These are phyloP conservation scores for Bujurquina vittata DNA, from an alignment of 2,113 vertebrate genomes.

Conservation along the genomic window DNA sequence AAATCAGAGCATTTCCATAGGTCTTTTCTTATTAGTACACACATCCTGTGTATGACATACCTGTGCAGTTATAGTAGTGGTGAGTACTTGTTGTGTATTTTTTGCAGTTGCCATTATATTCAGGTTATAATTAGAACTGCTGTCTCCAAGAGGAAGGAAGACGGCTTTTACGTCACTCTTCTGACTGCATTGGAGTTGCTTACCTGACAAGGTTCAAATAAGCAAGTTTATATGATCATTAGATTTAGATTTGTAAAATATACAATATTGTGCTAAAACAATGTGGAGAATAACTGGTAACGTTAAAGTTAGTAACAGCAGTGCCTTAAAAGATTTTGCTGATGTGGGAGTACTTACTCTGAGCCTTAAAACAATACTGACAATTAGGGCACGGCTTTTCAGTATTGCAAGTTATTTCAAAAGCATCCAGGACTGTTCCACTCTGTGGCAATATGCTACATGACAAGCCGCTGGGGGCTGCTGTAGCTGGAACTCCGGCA, in stretches of 20 bases:
- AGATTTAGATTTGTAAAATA: not conserved
- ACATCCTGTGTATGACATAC: conserved; percentile 49
- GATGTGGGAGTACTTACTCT: conserved; percentile 47
- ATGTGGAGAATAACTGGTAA: not conserved
- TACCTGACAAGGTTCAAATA: conserved; percentile 67
- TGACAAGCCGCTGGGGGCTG: not conserved
- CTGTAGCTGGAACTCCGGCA: conserved; percentile 1
- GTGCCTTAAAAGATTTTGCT: not conserved
- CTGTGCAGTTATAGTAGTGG: conserved; percentile 49
- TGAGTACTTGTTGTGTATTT: conserved; percentile 48
- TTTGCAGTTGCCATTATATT: conserved; percentile 77
- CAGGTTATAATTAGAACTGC: conserved; percentile 70
- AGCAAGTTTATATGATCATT: not conserved
- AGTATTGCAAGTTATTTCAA: conserved; percentile 80
- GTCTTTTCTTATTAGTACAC: not conserved
- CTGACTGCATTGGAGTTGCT: conserved; percentile 81
- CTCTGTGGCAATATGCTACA: conserved; percentile 77
- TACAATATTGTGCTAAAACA: not conserved
- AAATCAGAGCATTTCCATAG: not conserved
- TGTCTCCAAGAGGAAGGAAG: conserved; percentile 86
- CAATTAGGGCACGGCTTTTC: conserved; percentile 52
- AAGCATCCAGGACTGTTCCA: conserved; percentile 82
- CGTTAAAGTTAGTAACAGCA: not conserved
- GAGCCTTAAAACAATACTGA: conserved; percentile 84
- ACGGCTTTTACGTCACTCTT: conserved; percentile 68